phyloP scores from a whole-genome alignment of 2,888 invertebrate genomes.

The Cremastobaeus sp. region DNA sequence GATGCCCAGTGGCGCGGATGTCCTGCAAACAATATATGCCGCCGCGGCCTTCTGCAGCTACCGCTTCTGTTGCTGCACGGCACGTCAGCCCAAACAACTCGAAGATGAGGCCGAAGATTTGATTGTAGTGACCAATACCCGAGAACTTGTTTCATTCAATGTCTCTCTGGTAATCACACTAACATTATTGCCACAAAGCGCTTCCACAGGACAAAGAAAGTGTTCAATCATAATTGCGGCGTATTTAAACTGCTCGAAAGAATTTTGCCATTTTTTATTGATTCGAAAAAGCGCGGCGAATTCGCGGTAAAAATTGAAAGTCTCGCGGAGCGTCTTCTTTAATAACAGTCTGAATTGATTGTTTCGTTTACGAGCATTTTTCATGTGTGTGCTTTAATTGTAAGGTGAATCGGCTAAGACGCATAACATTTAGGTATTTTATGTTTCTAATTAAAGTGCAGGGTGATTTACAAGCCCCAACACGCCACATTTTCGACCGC shows the following conservation, averaged over 20 bases:
- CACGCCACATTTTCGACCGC: conserved; percentile 51
- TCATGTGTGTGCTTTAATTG: conserved; percentile 57
- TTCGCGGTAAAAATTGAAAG: conserved; percentile 56
- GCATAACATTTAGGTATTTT: conserved; percentile 57
- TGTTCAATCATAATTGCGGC: too few relatives aligned
- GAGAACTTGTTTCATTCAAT: too few relatives aligned
- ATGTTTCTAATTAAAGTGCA: conserved; percentile 58
- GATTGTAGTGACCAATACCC: too few relatives aligned
- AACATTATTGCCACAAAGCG: too few relatives aligned
- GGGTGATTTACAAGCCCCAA: conserved; percentile 57
- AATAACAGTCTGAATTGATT: conserved; percentile 54
- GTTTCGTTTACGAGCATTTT: conserved; percentile 56
- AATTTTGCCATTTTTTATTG: conserved; percentile 20
- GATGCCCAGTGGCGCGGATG: conserved; percentile 74
- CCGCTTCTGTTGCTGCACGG: conserved; percentile 18
- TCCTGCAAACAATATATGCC: conserved; percentile 66
- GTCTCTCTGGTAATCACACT: too few relatives aligned
- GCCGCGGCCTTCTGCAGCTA: conserved; percentile 24
- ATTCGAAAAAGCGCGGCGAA: conserved; percentile 51
- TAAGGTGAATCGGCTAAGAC: conserved; percentile 54
- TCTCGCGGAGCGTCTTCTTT: conserved; percentile 45
- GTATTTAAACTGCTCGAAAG: too few relatives aligned
- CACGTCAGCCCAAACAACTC: conserved; percentile 12
- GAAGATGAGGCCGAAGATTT: neutral
- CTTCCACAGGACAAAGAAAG: too few relatives aligned